Percentiles rank a stretch among this genome's conserved stretches.
phyloP scores from a whole-genome alignment of 2,797 vertebrate species.

The Amblyraja radiata region DNA sequence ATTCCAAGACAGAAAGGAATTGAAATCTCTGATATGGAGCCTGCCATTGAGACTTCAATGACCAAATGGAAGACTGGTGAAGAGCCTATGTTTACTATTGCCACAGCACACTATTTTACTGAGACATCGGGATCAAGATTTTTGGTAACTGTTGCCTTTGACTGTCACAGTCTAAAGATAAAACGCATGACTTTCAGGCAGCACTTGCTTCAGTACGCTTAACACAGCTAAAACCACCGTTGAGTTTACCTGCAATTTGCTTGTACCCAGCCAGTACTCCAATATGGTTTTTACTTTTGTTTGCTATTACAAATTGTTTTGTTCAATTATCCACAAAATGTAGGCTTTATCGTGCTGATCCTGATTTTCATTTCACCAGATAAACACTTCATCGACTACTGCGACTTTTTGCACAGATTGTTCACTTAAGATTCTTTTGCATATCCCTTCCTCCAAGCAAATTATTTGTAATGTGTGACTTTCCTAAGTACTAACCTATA shows the following conservation, averaged over 20 bases:
- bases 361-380: conserved; percentile 45
- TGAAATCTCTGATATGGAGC: conserved; percentile 50
- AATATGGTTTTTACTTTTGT: conserved; percentile 54
- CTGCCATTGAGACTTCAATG: conserved; percentile 55
- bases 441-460: not conserved
- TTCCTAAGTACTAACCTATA: not conserved
- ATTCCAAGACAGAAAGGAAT: conserved; percentile 45
- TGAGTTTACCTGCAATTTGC: conserved; percentile 56
- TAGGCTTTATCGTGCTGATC: conserved; percentile 49
- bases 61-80: conserved; percentile 63
- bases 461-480: not conserved
- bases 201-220: conserved; percentile 50
- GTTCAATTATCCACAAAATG: conserved; percentile 46
- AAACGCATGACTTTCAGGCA: conserved; percentile 61
- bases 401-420: not conserved
- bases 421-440: not conserved
- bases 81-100: conserved; percentile 58
- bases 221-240: conserved; percentile 46
- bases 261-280: conserved; percentile 59
- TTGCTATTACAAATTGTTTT: conserved; percentile 41
- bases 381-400: too few species aligned
- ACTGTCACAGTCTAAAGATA: conserved; percentile 52
- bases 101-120: conserved; percentile 63
- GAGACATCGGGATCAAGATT: conserved; percentile 67
- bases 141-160: conserved; percentile 75